These are phyloP conservation scores for Allophyes oxyacanthae DNA, from an alignment of 2,888 invertebrate genomes.

Conservation along the genomic window DNA sequence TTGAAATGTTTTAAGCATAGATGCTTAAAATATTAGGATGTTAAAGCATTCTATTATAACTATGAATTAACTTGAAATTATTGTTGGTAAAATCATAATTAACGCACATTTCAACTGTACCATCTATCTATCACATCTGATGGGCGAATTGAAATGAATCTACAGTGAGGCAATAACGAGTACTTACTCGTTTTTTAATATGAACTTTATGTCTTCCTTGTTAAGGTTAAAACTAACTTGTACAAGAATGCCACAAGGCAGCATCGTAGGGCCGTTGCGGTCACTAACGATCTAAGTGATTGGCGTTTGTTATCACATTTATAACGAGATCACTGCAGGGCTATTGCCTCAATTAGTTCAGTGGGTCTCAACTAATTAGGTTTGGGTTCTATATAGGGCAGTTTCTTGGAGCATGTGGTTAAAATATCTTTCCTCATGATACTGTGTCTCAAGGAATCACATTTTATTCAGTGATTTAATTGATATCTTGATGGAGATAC, in stretches of 20 bases:
- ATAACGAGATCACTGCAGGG: slow-evolving; percentile 48
- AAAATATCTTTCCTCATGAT: neutral
- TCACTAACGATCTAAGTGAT: slow-evolving; percentile 61
- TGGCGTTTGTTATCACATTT: slow-evolving; percentile 59
- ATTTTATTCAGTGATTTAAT: no score
- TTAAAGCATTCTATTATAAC: no score
- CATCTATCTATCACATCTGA: slow-evolving; percentile 36
- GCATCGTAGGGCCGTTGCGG: slow-evolving; percentile 32
- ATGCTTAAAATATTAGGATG: no score
- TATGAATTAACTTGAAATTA: neutral
- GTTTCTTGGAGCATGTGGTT: neutral
- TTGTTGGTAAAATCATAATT: slow-evolving; percentile 5
- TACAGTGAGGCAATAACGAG: slow-evolving; percentile 22
- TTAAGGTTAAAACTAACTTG: slow-evolving; percentile 14
- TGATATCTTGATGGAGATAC: no score
- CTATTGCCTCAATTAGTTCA: slow-evolving; percentile 45
- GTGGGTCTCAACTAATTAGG: slow-evolving; percentile 15
- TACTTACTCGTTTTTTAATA: slow-evolving; percentile 7
- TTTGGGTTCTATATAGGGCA: neutral
- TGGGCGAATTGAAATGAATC: slow-evolving; percentile 34
- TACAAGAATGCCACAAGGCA: slow-evolving; percentile 18
- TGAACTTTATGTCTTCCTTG: neutral
- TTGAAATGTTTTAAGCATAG: no score
- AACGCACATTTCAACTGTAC: slow-evolving; percentile 15
- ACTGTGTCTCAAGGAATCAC: no score